Conservation (phyloP, 2,113 vertebrate species). For the Coptodon bakossiorum region DNA sequence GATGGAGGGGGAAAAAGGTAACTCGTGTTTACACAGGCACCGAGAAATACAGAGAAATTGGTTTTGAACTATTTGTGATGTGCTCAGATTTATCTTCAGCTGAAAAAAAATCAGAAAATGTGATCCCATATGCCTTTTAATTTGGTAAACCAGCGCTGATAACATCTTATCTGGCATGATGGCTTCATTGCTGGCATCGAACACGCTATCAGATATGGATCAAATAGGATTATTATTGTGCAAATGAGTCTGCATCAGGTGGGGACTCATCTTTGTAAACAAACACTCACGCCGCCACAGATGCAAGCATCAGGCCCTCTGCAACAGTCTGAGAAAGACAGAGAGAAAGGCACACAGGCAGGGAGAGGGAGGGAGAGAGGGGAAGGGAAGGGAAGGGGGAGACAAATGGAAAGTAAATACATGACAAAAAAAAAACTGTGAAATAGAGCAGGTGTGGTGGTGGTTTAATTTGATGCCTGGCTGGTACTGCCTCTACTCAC, state of each 20-base stretch:
- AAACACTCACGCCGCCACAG: constrained; percentile 71
- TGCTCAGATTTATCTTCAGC: background rate
- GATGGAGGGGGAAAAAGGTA: background rate
- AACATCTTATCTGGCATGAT: constrained; percentile 22
- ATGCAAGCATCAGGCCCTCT: constrained; percentile 76
- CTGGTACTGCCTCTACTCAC: constrained; percentile 71
- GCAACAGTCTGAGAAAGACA: constrained; percentile 61
- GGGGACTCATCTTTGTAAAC: background rate
- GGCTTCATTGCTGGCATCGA: background rate
- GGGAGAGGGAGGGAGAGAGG: background rate
- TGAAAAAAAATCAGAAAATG: background rate
- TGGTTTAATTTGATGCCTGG: constrained; percentile 43
- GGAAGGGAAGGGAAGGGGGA: background rate
- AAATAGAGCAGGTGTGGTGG: constrained; percentile 17
- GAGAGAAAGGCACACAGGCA: background rate
- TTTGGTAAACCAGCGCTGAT: constrained; percentile 2
- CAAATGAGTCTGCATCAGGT: constrained; percentile 19
- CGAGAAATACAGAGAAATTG: background rate
- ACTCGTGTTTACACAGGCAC: background rate
- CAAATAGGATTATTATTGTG: constrained; percentile 34
- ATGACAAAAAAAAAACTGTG: background rate
- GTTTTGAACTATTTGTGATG: background rate
- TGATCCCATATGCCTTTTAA: background rate
- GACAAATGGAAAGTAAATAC: constrained; percentile 22
- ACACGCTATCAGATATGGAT: background rate